phyloP scores from a whole-genome alignment of 1,140 invertebrate genomes.

The Drosophila sucinea region DNA sequence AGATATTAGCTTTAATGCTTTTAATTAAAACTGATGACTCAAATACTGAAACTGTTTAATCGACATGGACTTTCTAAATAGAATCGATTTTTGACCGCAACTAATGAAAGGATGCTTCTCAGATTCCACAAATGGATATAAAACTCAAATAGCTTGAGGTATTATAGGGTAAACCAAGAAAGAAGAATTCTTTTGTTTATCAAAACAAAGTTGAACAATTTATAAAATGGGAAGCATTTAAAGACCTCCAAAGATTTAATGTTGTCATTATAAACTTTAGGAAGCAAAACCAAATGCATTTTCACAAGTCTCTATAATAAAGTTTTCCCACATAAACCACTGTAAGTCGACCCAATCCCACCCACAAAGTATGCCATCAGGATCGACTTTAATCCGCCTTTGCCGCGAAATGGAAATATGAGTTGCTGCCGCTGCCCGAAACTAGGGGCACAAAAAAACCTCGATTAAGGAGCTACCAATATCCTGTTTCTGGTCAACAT shows the following conservation, averaged over 20 bases:
- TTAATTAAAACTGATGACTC: too few relatives aligned
- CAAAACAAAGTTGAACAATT: background rate
- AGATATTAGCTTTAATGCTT: too few relatives aligned
- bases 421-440: conserved; percentile 33
- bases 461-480: conserved; percentile 29
- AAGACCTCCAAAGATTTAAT: background rate
- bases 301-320: background rate
- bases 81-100: too few relatives aligned
- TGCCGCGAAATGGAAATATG: conserved; percentile 65
- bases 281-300: background rate
- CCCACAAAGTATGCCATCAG: conserved; percentile 6
- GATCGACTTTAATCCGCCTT: conserved; percentile 56
- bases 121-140: too few relatives aligned
- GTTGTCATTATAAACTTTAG: background rate
- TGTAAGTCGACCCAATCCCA: conserved; percentile 12
- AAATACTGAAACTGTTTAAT: too few relatives aligned
- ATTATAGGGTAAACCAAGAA: too few relatives aligned
- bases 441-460: conserved; percentile 13
- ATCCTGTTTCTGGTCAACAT: conserved; percentile 36
- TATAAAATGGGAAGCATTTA: background rate
- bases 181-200: too few relatives aligned
- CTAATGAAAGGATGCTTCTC: too few relatives aligned
- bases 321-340: conserved; percentile 1
- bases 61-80: too few relatives aligned
- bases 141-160: too few relatives aligned